Evolutionary conservation across 2,888 invertebrate genomes (phyloP).

Genomic region (Epinotia demarniana): DNA sequence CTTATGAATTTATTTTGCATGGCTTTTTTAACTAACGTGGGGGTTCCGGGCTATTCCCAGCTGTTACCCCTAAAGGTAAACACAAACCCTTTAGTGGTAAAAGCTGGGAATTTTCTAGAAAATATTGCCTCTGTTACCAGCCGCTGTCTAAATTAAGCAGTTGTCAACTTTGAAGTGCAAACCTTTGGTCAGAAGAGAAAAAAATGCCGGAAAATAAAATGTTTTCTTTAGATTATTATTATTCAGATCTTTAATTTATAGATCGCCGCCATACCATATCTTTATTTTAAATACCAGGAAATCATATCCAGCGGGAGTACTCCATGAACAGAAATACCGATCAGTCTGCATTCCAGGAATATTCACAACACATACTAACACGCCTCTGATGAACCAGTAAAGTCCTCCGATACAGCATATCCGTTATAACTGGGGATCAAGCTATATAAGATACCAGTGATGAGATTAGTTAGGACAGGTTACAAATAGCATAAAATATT

Average conservation of each 20-base stretch:
- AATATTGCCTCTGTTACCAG: too few species aligned
- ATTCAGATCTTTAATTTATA: background rate
- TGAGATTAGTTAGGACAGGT: background rate
- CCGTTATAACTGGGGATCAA: background rate
- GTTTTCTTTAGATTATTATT: too few species aligned
- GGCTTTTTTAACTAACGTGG: too few species aligned
- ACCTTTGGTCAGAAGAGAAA: too few species aligned
- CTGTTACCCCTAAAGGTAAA: too few species aligned
- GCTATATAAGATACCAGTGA: background rate
- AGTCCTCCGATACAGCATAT: background rate
- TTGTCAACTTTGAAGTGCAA: too few species aligned
- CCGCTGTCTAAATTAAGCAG: too few species aligned
- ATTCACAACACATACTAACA: background rate
- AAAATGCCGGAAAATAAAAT: too few species aligned
- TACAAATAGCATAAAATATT: background rate
- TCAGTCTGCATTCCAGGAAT: constrained; percentile 22
- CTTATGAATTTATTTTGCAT: too few species aligned
- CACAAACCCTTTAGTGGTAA: too few species aligned
- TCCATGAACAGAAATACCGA: constrained; percentile 15
- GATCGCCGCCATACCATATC: background rate
- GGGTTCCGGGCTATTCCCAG: too few species aligned
- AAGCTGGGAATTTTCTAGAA: too few species aligned
- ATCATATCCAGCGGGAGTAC: constrained; percentile 4
- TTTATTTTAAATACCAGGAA: constrained; percentile 11
- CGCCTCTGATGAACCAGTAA: background rate